A percentile compares a stretch with the other conserved stretches of the same genome.
phyloP scores from a whole-genome alignment of 2,797 vertebrate genomes.

The Bradypus variegatus region DNA sequence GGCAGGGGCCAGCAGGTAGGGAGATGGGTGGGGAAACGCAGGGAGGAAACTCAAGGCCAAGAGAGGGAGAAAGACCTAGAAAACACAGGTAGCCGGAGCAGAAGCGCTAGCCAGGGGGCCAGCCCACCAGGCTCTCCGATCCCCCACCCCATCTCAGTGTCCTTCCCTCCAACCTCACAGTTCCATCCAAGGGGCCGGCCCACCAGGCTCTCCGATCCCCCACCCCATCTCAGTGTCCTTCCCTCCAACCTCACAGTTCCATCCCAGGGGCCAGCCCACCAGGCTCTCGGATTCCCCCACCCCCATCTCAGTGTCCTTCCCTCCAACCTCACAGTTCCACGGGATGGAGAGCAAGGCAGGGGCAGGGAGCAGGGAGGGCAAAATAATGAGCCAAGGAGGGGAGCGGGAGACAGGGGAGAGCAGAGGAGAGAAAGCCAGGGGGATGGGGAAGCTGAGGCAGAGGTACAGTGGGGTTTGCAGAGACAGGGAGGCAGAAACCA shows the following conservation, averaged over 20 bases:
- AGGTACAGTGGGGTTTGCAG: too few relatives aligned
- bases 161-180: not conserved
- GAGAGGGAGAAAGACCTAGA: not conserved
- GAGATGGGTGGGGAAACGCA: not conserved
- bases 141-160: not conserved
- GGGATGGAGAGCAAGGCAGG: too few relatives aligned
- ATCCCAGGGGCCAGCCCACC: not conserved
- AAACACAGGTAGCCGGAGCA: not conserved
- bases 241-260: not conserved
- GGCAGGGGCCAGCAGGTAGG: rapidly evolving
- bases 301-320: not conserved
- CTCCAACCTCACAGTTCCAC: not conserved
- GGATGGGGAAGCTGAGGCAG: not conserved
- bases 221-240: not conserved
- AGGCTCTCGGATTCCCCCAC: not conserved
- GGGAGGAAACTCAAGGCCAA: not conserved
- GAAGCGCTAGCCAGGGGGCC: not conserved
- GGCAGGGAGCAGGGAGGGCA: too few relatives aligned
- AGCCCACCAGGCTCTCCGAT: not conserved
- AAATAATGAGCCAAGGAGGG: not conserved
- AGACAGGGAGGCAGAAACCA: not conserved
- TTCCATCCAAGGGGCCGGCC: not conserved
- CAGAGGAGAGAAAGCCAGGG: not conserved
- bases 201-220: not conserved
- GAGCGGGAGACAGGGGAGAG: too few relatives aligned